Base-by-base conservation (phyloP, 2,113 vertebrate genomes). In the Paramisgurnus dabryanus region DNA sequence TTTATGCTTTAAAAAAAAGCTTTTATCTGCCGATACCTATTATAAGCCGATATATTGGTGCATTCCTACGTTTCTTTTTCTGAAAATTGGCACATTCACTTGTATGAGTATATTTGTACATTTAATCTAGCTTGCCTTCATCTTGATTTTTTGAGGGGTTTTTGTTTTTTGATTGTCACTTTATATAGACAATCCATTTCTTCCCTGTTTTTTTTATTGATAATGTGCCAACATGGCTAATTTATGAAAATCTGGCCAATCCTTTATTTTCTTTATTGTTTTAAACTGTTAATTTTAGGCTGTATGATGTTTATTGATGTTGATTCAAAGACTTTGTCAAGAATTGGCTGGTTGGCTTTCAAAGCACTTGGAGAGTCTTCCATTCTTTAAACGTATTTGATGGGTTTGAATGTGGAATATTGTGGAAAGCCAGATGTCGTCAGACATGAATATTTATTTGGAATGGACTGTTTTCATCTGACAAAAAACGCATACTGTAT, bases 171-270 rank as follows among this genome's bases (percentile, higher is more conserved):
- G 3, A 13, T 53, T 15, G 12, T 13, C 27, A 34, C 27, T 15
- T 13, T 53, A 12, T 58, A 13, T 5, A 57, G 55, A 57, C 7
- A 4, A 40, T 22, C 18, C 10, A 72, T 72, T 57, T 41, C 39
- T 40, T 18, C 34, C 39, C 69, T 68, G 67, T 80, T 71, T 41
- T 67, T 22, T 34, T 18, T 78, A 15, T 72, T 60, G 27, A 5
- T 67, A 58, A 82, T 81, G 74, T 84, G 82, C 77, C 80, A 82
- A 75, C 63, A 68, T 72, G n/a, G 5, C 57, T 77, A 11, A 49
- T 55, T 13, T 66, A 49, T 74, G 4, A 13, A 78, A 7, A 53
- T 69, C 7, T 18, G 50, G 11, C 45, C 15, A 68, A 34, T 34
- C 27, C 27, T 34, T 7, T 60, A 49, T 43, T 18, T 75, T 64